Evolutionary conservation across 2,113 vertebrate species (phyloP).

Genomic region (Aleadryas rufinucha): DNA sequence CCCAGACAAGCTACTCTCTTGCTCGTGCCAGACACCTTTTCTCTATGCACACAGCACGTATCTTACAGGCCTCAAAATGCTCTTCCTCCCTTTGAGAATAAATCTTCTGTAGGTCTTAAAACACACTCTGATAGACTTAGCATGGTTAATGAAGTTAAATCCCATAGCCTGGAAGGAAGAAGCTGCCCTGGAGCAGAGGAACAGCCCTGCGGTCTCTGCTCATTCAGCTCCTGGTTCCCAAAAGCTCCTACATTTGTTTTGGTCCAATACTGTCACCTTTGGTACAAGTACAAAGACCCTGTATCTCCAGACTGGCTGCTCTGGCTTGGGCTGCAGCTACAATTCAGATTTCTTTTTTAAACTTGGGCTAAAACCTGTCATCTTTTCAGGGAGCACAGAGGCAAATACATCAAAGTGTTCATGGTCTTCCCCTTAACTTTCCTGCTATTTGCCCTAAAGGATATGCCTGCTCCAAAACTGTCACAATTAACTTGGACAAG

Average conservation of each 20-base stretch:
- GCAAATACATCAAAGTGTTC: not conserved
- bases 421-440: not conserved
- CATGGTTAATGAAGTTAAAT: not conserved
- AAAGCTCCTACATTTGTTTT: not conserved
- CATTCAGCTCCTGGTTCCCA: not conserved
- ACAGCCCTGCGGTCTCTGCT: not conserved
- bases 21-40: not conserved
- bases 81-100: not conserved
- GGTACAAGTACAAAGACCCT: not conserved
- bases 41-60: not conserved
- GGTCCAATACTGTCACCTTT: not conserved
- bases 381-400: not conserved
- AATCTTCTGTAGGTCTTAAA: not conserved
- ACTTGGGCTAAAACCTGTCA: not conserved
- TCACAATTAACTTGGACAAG: not conserved
- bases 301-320: not conserved
- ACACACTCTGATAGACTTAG: not conserved
- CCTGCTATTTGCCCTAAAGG: conserved; percentile 41
- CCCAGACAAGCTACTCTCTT: not conserved
- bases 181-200: not conserved
- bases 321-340: not conserved
- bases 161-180: not conserved
- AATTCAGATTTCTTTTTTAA: not conserved
- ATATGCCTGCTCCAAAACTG: conserved; percentile 48
- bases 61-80: not conserved